Percentiles rank a stretch among this genome's conserved stretches.
These are phyloP conservation scores for Gracilinanus agilis DNA, from an alignment of 2,113 vertebrate genomes.

Conservation along the genomic window DNA sequence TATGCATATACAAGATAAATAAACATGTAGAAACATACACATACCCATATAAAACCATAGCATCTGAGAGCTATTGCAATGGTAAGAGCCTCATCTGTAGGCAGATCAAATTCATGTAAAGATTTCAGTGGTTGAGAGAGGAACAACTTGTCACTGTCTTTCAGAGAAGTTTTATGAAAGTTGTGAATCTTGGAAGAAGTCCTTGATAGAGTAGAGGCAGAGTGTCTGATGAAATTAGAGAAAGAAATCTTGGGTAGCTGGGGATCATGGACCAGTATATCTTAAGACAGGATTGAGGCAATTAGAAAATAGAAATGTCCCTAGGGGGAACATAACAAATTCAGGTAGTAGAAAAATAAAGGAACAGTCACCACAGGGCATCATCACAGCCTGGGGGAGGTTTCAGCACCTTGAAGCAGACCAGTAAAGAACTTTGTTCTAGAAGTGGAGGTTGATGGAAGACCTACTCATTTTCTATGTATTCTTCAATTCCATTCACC, in stretches of 20 bases:
- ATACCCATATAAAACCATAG: not conserved
- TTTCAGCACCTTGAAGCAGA: not conserved
- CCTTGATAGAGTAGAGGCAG: not conserved
- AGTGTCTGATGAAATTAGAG: not conserved
- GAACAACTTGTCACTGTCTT: not conserved
- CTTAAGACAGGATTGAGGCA: not conserved
- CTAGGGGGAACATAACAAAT: not conserved
- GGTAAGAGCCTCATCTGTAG: not conserved
- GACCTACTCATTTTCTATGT: not conserved
- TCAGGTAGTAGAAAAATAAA: not conserved
- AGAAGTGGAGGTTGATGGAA: not conserved
- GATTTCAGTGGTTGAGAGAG: not conserved
- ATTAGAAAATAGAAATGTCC: not conserved
- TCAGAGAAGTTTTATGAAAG: not conserved
- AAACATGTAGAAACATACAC: not conserved
- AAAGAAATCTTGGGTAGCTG: not conserved
- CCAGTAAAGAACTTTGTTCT: not conserved
- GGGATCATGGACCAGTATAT: not conserved
- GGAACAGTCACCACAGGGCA: not conserved
- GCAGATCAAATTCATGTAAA: not conserved
- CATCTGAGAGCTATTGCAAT: not conserved
- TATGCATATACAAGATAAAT: not conserved
- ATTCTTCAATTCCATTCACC: not conserved
- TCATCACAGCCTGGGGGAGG: not conserved
- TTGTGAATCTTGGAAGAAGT: not conserved